Base-by-base conservation (phyloP, 2,888 invertebrate species). In the Drosophila formosana region DNA sequence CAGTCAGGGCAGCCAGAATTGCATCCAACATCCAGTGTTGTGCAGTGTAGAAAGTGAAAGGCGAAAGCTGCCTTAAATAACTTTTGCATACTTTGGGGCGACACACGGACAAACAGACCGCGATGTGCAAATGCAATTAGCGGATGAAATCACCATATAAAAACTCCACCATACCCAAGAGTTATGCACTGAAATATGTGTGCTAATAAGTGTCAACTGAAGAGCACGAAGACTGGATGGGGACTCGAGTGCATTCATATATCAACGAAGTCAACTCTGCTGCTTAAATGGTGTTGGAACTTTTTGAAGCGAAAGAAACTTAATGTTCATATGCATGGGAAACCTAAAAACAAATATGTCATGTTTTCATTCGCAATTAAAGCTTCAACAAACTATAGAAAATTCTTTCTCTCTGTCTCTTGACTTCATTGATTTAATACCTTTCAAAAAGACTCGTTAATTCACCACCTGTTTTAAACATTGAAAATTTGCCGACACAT, bases 41-140 rank as follows among this genome's bases (percentile, higher is more conserved):
- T 67, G 50, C 2, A 66, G 65, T 57, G 64, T 66, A 51, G 45
- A 32, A 52, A 41, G 69, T 50, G 55, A 46, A 32, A 52, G 37
- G 69, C 52, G 71, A 66, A 66, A 62, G 66, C 80, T 50, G 72
- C 65, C 75, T 79, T 80, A 73, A 78, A 81, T 78, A 83, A 81
- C 68, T 71, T 83, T 81, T 78, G 81, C 81, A 73, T 56, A 80
- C 69, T 49, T 11, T n/a, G 25, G 32, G 57, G 49, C 56, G 55
- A 63, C 45, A 55, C 30, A n/a, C 41, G 45, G 66, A 13, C 63
- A 70, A 57, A 63, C 67, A 80, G 62, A 30, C 62, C 66, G 68
- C 66, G 66, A 64, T 66, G 67, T 75, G 61, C 63, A 75, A 80
- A 80, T 69, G 78, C 78, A 82, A 82, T 84, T 84, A 82, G 82